Evolutionary conservation across 2,113 vertebrate genomes (phyloP).

Genomic region (Lepidothrix coronata): DNA sequence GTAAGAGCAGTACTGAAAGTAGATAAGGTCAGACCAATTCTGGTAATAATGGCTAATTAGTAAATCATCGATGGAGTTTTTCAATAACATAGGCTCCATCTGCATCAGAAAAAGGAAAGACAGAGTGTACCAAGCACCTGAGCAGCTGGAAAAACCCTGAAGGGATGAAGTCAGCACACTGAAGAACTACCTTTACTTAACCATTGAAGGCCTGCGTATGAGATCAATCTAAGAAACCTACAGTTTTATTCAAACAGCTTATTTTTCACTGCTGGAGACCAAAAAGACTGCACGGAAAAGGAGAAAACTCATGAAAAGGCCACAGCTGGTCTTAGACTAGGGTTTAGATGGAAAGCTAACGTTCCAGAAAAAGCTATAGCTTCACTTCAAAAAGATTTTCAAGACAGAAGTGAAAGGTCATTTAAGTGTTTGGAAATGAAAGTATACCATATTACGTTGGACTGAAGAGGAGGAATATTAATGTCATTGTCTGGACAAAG

Average conservation of each 20-base stretch:
- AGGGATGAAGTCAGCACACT: conserved; percentile 26
- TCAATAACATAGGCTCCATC: conserved; percentile 51
- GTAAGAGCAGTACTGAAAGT: conserved; percentile 32
- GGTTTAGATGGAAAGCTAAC: background rate
- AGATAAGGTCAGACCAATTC: conserved; percentile 56
- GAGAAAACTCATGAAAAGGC: background rate
- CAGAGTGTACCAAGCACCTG: background rate
- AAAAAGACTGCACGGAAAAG: background rate
- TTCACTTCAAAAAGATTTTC: background rate
- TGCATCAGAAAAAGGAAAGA: conserved; percentile 55
- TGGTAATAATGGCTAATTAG: conserved; percentile 63
- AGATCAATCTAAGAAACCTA: background rate
- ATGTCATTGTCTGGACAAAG: background rate
- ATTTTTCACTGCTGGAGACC: background rate
- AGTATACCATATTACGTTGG: background rate
- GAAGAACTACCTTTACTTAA: conserved; percentile 20
- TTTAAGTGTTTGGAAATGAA: background rate
- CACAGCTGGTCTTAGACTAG: fast-evolving
- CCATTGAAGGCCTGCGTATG: background rate
- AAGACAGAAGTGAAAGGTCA: background rate
- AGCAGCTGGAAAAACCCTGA: background rate
- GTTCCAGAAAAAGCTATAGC: background rate
- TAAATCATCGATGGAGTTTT: conserved; percentile 48
- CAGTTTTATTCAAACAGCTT: background rate
- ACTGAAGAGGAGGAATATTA: background rate